These are phyloP conservation scores for Pteropus rufus DNA, from an alignment of 2,797 vertebrate genomes.

Conservation along the genomic window DNA sequence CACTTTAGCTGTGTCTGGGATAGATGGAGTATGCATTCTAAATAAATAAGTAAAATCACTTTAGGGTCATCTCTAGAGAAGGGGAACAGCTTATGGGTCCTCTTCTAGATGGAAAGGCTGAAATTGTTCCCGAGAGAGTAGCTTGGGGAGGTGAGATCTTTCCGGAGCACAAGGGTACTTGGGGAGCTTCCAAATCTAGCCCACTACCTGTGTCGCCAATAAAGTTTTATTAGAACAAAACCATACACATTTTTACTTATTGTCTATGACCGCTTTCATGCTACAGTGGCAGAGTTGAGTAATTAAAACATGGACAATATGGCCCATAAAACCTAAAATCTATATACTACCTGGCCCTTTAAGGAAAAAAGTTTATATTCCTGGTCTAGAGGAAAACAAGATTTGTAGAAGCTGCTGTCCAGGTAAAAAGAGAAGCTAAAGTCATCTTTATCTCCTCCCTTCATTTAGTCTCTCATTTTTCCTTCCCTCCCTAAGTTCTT, in stretches of 20 bases:
- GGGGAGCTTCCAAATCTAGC: neutral
- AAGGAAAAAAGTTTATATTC: neutral
- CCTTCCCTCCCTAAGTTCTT: neutral
- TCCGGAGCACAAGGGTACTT: neutral
- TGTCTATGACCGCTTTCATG: neutral
- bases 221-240: neutral
- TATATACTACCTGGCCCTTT: neutral
- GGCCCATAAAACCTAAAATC: neutral
- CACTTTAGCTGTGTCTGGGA: constrained; percentile 50
- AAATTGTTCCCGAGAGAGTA: neutral
- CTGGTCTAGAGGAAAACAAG: neutral
- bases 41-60: constrained; percentile 23
- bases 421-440: neutral
- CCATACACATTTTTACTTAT: neutral
- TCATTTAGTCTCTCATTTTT: neutral
- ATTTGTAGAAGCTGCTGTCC: neutral
- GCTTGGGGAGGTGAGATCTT: neutral
- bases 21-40: neutral
- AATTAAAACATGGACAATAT: neutral
- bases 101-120: neutral
- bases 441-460: neutral
- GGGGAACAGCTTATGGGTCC: neutral
- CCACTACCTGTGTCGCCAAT: neutral
- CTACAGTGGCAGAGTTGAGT: neutral
- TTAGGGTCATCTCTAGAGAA: neutral